Base-by-base conservation (phyloP, 2,888 invertebrate genomes). In the Tolmerus cingulatus region DNA sequence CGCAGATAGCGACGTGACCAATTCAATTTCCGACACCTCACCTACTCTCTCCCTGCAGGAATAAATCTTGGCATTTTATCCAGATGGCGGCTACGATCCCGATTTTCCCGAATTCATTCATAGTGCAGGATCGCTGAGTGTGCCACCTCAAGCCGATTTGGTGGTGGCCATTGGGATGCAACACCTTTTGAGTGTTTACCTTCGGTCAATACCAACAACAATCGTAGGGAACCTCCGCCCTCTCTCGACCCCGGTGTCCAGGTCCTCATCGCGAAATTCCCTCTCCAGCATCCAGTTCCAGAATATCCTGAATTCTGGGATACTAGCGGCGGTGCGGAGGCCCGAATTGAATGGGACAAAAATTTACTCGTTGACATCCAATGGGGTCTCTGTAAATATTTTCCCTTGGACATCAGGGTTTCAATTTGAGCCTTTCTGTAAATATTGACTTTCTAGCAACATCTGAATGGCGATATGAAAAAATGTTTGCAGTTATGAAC, bases 371-470 rank as follows among this genome's bases (percentile, higher is more conserved):
- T 77, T 86, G 77, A 86, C 86, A 86, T 77, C 55, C 86, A 86
- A 86, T 86, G 55, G 77, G 40, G 77, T 86, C 46, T 86, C 77
- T 77, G 86, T 74, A 86, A 86, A 86, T 86, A 86, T 86, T 86
- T 86, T 77, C 86, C 76, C 51, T 55, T 55, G 86, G 86, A 86
- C 86, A 86, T 86, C 86, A 77, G 77, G 55, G 86, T 86, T 86
- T 86, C 86, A 86, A 86, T 86, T 86, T 86, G 77, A 86, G 86
- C 86, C 77, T 77, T 86, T 86, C 55, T 19, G 86, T 74, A 86
- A 86, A 86, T 86, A 86, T 86, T 86, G 86, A 86, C 77, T 37
- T 86, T 86, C 86, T 43, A 86, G 55, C 77, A 86, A 74, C 86
- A 55, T 86, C 77, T 77, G 55, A 86, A 57, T 27, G 7, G 55